Conservation (phyloP, 2,797 vertebrate species). For the Gallinago stenura region DNA sequence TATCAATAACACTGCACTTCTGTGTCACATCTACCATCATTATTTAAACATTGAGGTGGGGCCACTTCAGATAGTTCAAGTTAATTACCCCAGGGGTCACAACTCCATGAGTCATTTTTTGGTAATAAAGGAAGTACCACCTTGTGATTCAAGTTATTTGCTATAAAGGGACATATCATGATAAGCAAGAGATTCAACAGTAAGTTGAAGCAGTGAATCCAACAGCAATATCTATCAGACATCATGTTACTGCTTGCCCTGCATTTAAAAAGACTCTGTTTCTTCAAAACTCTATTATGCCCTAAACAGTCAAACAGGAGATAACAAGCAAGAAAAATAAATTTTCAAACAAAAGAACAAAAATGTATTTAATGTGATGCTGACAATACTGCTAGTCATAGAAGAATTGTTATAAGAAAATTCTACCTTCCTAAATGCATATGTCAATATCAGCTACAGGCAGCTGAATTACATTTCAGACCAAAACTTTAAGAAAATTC, state of each 20-base stretch:
- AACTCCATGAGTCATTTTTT: constrained; percentile 4
- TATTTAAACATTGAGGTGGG: background rate
- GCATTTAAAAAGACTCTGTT: background rate
- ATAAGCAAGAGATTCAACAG: background rate
- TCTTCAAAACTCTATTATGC: background rate
- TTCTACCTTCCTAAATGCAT: background rate
- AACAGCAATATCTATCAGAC: background rate
- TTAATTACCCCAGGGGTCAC: background rate
- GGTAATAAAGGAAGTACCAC: background rate
- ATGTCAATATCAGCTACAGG: background rate
- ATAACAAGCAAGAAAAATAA: background rate
- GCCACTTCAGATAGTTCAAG: background rate
- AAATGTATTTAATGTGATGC: background rate
- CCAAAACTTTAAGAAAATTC: background rate
- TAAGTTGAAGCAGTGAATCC: background rate
- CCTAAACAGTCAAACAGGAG: background rate
- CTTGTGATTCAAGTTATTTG: background rate
- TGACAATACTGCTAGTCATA: background rate
- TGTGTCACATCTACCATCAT: background rate
- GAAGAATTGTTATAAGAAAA: background rate
- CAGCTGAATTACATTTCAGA: background rate
- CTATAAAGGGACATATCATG: background rate
- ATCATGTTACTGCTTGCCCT: background rate
- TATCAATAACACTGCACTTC: background rate
- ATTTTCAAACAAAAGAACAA: background rate